These are phyloP conservation scores for Eutolmus rufibarbis DNA, from an alignment of 2,888 invertebrate species.

Conservation along the genomic window DNA sequence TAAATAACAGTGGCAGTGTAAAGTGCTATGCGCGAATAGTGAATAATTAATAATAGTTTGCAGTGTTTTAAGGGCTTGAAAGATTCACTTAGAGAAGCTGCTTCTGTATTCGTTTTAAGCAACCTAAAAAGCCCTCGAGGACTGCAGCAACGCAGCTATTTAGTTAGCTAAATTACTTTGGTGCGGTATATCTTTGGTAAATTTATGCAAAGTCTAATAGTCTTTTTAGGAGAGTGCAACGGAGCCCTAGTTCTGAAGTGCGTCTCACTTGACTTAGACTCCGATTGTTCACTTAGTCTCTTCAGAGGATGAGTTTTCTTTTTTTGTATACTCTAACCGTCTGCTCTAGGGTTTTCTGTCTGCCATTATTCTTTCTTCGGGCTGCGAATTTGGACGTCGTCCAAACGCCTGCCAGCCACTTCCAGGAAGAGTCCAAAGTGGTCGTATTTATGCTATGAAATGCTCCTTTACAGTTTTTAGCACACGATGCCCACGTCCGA, in stretches of 20 bases:
- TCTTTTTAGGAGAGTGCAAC: not conserved
- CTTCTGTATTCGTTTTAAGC: not conserved
- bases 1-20: not conserved
- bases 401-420: not conserved
- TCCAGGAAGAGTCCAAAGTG: not conserved
- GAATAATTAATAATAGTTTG: conserved; percentile 1
- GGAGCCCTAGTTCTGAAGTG: not conserved
- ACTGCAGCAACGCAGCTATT: not conserved
- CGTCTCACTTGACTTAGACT: not conserved
- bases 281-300: not conserved
- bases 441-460: not conserved
- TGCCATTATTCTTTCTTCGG: not conserved
- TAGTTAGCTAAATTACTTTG: not conserved
- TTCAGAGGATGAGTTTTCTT: not conserved
- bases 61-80: not conserved
- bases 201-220: not conserved
- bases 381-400: not conserved
- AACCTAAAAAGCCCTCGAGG: not conserved
- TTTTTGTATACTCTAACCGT: not conserved
- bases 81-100: not conserved
- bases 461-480: not conserved
- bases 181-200: conserved; percentile 1
- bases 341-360: not conserved
- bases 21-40: not conserved
- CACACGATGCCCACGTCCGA: not conserved